Evolutionary conservation across 1,140 invertebrate species (phyloP).

Genomic region (Leptopilina clavipes): DNA sequence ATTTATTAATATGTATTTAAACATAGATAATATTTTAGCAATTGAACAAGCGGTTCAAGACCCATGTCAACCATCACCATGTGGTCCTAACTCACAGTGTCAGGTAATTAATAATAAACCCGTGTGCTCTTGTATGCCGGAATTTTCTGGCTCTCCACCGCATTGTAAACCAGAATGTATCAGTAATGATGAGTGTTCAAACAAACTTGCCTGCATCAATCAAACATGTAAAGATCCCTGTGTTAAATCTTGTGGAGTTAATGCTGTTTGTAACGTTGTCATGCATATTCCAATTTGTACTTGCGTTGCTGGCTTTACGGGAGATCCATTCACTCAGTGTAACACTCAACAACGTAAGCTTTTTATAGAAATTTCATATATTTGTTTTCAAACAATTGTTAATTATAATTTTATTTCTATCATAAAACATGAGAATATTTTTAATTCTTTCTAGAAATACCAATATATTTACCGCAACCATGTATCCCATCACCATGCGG

Average conservation of each 20-base stretch:
- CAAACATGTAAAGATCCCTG: slow-evolving; percentile 87
- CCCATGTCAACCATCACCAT: slow-evolving; percentile 82
- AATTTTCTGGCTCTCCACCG: slow-evolving; percentile 82
- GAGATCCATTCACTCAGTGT: slow-evolving; percentile 85
- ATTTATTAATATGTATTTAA: slow-evolving; percentile 4
- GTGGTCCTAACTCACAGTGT: slow-evolving; percentile 84
- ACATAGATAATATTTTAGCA: slow-evolving; percentile 59
- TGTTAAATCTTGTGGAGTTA: slow-evolving; percentile 82
- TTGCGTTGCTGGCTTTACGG: slow-evolving; percentile 82
- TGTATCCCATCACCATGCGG: slow-evolving; percentile 75
- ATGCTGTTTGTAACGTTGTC: slow-evolving; percentile 83
- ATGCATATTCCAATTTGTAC: slow-evolving; percentile 85
- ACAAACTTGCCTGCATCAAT: slow-evolving; percentile 82
- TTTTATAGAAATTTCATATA: background rate
- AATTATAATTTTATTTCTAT: slow-evolving; percentile 9
- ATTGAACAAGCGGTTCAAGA: slow-evolving; percentile 75
- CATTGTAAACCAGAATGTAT: slow-evolving; percentile 85
- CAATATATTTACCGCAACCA: slow-evolving; percentile 62
- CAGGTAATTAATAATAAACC: slow-evolving; percentile 79
- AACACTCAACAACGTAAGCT: slow-evolving; percentile 62
- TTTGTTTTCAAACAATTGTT: too few species aligned
- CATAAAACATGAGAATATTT: background rate
- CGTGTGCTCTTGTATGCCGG: slow-evolving; percentile 82
- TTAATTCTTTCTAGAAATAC: slow-evolving; percentile 33
- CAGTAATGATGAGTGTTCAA: slow-evolving; percentile 83